Evolutionary conservation across 2,888 invertebrate genomes (phyloP).

Genomic region (Thecophora atra): DNA sequence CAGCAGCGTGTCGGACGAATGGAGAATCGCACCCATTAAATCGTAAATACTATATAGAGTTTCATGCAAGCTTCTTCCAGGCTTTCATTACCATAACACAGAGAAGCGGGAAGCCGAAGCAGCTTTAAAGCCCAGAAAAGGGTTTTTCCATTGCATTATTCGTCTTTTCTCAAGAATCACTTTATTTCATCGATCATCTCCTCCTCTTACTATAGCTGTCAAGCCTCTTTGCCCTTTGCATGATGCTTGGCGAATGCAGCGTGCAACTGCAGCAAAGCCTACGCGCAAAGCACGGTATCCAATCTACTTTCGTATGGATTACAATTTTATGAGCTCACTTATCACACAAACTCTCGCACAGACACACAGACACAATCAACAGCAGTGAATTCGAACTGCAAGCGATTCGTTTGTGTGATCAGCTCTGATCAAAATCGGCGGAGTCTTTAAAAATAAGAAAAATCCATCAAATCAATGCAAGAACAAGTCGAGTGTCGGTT

Average conservation of each 20-base stretch:
- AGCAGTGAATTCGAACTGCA: background rate
- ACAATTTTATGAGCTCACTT: conserved; percentile 30
- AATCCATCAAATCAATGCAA: conserved; percentile 10
- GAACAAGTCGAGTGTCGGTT: background rate
- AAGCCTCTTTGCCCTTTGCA: too few species aligned
- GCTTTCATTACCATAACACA: conserved; percentile 12
- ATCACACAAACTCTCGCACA: conserved; percentile 2
- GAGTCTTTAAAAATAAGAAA: too few species aligned
- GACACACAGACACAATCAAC: background rate
- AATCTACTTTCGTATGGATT: conserved; percentile 29
- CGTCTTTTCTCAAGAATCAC: background rate
- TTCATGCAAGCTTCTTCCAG: background rate
- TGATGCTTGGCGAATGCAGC: background rate
- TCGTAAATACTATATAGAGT: conserved; percentile 13
- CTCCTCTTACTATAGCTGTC: background rate
- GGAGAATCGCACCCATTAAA: background rate
- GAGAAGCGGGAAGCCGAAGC: background rate
- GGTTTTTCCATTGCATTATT: too few species aligned
- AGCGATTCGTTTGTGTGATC: conserved; percentile 2
- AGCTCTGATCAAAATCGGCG: background rate
- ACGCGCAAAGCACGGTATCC: conserved; percentile 8
- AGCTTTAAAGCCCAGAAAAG: too few species aligned
- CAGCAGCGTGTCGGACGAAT: background rate
- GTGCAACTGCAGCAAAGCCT: conserved; percentile 9
- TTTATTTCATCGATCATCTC: conserved; percentile 6